phyloP scores from a whole-genome alignment of 2,113 vertebrate genomes.

The Tangachromis dhanisi region DNA sequence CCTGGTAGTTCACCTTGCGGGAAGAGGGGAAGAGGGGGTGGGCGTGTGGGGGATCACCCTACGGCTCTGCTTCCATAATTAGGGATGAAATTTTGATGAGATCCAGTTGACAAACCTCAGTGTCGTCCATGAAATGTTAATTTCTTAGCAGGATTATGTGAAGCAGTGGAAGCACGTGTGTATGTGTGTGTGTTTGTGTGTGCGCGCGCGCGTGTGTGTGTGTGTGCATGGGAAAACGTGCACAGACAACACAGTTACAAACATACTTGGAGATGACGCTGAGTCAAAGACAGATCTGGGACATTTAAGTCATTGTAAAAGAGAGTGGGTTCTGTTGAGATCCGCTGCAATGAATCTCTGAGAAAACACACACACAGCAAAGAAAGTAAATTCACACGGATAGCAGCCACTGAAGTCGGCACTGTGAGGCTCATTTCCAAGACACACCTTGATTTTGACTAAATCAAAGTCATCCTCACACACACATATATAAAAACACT shows the following conservation, averaged over 20 bases:
- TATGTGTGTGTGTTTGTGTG: neutral
- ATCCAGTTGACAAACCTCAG: conserved; percentile 44
- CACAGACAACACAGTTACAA: neutral
- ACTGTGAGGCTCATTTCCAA: neutral
- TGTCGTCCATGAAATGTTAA: conserved; percentile 53
- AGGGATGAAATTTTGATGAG: conserved; percentile 49
- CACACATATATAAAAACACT: neutral
- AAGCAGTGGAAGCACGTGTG: neutral
- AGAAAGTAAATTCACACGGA: neutral
- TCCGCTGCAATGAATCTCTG: neutral
- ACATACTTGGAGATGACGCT: neutral
- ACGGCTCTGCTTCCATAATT: conserved; percentile 25
- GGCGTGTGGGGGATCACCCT: neutral
- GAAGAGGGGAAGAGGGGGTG: neutral
- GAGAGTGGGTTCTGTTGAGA: conserved; percentile 3
- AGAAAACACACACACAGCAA: neutral
- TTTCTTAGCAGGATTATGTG: conserved; percentile 13
- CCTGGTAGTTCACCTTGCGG: neutral
- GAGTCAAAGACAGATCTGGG: conserved; percentile 58
- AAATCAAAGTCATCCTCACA: conserved; percentile 4
- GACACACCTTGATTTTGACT: conserved; percentile 18
- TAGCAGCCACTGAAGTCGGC: neutral
- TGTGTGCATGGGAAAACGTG: neutral
- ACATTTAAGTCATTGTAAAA: conserved; percentile 29
- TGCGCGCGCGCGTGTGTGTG: neutral